Evolutionary conservation across 2,888 invertebrate species (phyloP).

Genomic region (Ferdinandea cuprea): DNA sequence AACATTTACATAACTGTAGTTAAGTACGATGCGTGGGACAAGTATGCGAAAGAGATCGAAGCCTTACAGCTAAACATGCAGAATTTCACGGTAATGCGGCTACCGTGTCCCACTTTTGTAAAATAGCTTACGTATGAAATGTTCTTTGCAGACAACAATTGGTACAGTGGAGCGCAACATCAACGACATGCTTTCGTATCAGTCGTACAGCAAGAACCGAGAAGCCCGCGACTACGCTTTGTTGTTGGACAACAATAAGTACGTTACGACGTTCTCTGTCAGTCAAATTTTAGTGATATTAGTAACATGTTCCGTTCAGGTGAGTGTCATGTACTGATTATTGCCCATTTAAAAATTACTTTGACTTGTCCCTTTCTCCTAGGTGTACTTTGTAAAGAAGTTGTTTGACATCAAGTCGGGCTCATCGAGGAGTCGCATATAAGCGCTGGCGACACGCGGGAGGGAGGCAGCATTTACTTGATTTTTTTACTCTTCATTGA

Average conservation of each 20-base stretch:
- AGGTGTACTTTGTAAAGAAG: constrained; percentile 95
- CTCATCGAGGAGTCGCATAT: constrained; percentile 84
- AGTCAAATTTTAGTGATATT: constrained; percentile 93
- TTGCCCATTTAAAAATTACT: not conserved
- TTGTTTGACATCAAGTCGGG: constrained; percentile 91
- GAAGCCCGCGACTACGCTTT: constrained; percentile 93
- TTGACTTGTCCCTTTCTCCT: constrained; percentile 80
- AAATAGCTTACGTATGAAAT: not conserved
- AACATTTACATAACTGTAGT: constrained; percentile 96
- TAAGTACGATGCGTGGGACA: constrained; percentile 96
- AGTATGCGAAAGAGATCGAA: constrained; percentile 94
- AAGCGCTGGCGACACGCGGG: constrained; percentile 34
- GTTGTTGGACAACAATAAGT: constrained; percentile 91
- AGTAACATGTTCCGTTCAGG: constrained; percentile 90
- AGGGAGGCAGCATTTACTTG: constrained; percentile 19
- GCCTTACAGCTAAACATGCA: constrained; percentile 93
- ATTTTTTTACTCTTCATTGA: constrained; percentile 32
- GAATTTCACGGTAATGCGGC: constrained; percentile 90
- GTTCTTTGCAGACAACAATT: constrained; percentile 86
- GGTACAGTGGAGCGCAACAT: constrained; percentile 92
- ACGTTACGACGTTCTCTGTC: constrained; percentile 95
- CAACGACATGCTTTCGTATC: constrained; percentile 92
- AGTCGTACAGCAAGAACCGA: constrained; percentile 90
- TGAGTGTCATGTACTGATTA: constrained; percentile 77
- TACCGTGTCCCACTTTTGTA: too few species aligned